Evolutionary conservation across 35 echinoderm and acorn worm species (phyloP).

Genomic region (Ptychodera flava): DNA sequence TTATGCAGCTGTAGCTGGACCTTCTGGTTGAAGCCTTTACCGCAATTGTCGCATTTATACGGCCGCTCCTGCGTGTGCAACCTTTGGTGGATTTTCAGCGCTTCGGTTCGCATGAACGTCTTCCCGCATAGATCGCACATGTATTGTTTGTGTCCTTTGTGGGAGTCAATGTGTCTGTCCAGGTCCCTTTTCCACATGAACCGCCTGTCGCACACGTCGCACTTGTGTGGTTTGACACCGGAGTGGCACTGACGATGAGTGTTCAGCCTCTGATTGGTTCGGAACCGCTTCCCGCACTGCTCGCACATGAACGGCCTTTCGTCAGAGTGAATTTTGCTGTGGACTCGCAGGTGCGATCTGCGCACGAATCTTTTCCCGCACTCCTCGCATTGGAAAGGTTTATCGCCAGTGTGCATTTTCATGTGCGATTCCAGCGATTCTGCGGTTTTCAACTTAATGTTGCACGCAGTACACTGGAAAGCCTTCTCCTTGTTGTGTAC

Average conservation of each 20-base stretch:
- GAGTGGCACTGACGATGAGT: conserved; percentile 28
- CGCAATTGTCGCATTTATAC: too few species aligned
- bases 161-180: too few species aligned
- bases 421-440: conserved; percentile 10
- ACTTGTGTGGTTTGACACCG: conserved; percentile 32
- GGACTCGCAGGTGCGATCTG: conserved; percentile 1
- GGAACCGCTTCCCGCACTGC: conserved; percentile 41
- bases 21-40: too few species aligned
- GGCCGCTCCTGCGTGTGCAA: too few species aligned
- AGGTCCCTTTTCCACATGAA: conserved; percentile 33
- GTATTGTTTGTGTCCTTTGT: too few species aligned
- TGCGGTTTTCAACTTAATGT: conserved; percentile 34
- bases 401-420: conserved; percentile 26
- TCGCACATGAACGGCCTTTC: conserved; percentile 42
- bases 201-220: conserved; percentile 32
- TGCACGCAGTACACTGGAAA: conserved; percentile 45
- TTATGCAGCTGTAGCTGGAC: too few species aligned
- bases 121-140: too few species aligned
- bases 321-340: conserved; percentile 10
- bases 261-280: conserved; percentile 35
- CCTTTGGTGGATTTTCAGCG: too few species aligned
- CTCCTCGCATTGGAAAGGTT: conserved; percentile 34
- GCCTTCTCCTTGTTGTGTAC: conserved; percentile 67
- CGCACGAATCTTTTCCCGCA: conserved; percentile 29
- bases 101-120: too few species aligned